Evolutionary conservation across 2,888 invertebrate genomes (phyloP).

Genomic region (Spatulosminthurus flaviceps): DNA sequence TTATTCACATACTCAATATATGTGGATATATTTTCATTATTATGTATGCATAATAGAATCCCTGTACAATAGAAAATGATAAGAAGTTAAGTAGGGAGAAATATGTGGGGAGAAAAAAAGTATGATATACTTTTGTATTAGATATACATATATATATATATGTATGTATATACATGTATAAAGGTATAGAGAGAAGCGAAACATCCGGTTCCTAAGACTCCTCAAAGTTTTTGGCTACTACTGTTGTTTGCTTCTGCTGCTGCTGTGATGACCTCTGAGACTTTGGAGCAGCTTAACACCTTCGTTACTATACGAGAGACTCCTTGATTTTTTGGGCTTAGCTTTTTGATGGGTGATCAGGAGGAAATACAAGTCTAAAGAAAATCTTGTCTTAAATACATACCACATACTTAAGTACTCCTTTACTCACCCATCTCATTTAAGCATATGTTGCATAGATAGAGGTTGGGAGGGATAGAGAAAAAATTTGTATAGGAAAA

Average conservation of each 20-base stretch:
- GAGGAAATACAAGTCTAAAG: not conserved
- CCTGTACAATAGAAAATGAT: no score
- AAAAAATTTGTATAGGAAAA: no score
- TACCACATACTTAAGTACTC: not conserved
- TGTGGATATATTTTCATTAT: no score
- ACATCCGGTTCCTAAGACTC: conserved; percentile 1
- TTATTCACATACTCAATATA: not conserved
- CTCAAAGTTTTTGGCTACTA: not conserved
- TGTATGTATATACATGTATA: no score
- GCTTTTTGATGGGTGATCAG: not conserved
- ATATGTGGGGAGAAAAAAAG: no score
- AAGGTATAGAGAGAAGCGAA: not conserved
- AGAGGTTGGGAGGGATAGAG: no score
- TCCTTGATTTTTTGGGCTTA: not conserved
- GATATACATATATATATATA: no score
- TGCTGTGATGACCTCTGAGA: not conserved
- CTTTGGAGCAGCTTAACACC: not conserved
- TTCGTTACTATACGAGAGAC: no score
- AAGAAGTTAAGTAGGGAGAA: no score
- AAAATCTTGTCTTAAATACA: conserved; percentile 16
- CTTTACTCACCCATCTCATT: conserved; percentile 20
- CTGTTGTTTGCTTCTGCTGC: no score
- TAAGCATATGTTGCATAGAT: not conserved
- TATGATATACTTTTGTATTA: no score
- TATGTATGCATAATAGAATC: no score